Evolutionary conservation across 2,113 vertebrate species (phyloP).

Genomic region (Cyprinodon variegatus): DNA sequence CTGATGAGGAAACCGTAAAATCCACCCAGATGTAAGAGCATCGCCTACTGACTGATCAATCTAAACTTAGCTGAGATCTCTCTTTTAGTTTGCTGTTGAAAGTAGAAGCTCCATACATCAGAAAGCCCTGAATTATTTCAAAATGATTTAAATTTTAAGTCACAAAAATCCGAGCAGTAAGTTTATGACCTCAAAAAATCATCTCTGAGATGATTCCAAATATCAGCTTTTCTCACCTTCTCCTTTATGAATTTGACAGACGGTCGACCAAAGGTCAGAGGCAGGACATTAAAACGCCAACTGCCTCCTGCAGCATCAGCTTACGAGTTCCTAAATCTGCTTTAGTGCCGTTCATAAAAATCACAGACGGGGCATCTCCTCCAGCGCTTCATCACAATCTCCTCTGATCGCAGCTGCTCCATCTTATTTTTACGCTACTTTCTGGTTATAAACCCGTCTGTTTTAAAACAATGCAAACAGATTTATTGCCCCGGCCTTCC

Average conservation of each 20-base stretch:
- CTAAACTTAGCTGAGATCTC: not conserved
- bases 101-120: not conserved
- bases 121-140: not conserved
- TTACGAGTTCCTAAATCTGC: constrained; percentile 2
- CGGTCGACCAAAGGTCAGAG: not conserved
- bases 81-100: not conserved
- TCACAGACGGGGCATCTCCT: not conserved
- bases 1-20: not conserved
- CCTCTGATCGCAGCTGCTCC: not conserved
- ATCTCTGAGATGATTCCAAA: not conserved
- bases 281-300: not conserved
- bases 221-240: not conserved
- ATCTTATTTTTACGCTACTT: not conserved
- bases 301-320: not conserved
- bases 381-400: not conserved
- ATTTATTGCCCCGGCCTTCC: not conserved
- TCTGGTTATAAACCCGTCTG: not conserved
- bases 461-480: not conserved
- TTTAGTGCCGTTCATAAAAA: not conserved
- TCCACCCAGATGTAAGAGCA: not conserved
- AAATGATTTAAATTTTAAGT: not conserved
- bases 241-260: not conserved
- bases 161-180: not conserved
- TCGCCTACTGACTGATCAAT: not conserved
- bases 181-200: not conserved